Percentiles rank a stretch among this genome's conserved stretches.
phyloP scores from a whole-genome alignment of 2,888 invertebrate species.

The Smittia aterrima region DNA sequence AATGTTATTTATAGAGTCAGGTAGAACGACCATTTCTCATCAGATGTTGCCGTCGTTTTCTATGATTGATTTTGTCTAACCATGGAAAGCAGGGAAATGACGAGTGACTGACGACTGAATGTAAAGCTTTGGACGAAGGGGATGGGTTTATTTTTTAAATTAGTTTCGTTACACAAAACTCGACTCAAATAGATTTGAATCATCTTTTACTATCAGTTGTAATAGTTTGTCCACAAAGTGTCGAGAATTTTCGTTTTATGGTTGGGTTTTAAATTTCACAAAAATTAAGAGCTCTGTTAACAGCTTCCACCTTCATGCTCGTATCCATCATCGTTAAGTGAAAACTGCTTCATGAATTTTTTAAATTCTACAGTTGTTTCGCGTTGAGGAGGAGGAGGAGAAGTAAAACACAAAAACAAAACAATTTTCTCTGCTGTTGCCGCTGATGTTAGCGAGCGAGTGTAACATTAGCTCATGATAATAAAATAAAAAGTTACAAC shows the following conservation, averaged over 20 bases:
- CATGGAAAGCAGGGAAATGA: background rate
- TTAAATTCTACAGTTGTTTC: background rate
- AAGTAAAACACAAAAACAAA: background rate
- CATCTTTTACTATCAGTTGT: background rate
- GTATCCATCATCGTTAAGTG: constrained; percentile 16
- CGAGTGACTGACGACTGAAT: background rate
- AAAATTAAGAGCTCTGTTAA: background rate
- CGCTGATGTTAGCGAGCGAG: background rate
- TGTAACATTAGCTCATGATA: background rate
- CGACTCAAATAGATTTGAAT: background rate
- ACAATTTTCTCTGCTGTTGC: background rate
- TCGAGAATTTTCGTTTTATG: too few species aligned
- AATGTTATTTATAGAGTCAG: constrained; percentile 34
- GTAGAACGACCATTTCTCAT: constrained; percentile 17
- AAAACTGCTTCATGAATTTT: constrained; percentile 10
- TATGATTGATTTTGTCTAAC: constrained; percentile 4
- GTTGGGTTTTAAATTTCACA: too few species aligned
- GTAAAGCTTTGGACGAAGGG: background rate
- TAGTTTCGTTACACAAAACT: background rate
- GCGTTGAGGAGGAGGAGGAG: background rate
- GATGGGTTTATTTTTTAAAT: background rate
- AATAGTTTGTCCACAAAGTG: too few species aligned
- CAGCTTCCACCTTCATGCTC: constrained; percentile 2
- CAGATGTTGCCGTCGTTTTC: constrained; percentile 4
- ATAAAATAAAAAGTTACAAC: background rate